Base-by-base conservation (phyloP, 2,113 vertebrate genomes). In the Marcusenius ussheri region DNA sequence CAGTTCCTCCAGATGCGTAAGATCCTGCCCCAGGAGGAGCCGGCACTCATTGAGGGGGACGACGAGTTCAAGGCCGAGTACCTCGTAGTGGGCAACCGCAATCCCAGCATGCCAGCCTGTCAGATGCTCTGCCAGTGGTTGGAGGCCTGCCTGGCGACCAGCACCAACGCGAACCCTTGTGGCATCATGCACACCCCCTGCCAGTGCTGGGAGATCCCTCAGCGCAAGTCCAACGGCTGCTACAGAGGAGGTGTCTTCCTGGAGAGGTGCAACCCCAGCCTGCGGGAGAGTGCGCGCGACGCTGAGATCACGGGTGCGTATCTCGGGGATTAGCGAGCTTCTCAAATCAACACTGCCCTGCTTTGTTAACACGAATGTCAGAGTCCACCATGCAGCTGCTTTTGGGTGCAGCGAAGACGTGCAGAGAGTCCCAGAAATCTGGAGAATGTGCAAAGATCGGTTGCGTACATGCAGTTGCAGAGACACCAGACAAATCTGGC, bases 131-230 rank as follows among this genome's bases (percentile, higher is more conserved):
- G 98, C 95, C 97, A 98, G 93, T 99, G 98, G 98, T 91, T 99
- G 92, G 97, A 98, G 0, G 95, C 97, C 2, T 99, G 98, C 90
- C 95, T 99, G 93, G 94, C 96, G 0, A 97, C 96, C 91, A 99
- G 98, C 93, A 98, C 96, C 94, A 97, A 98, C 88, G 96, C 96
- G 0, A 97, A 98, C 90, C 98, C 98, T 0, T 99, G 98, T 0
- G 98, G 98, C 91, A 99, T 99, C 94, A 99, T 99, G 98, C 98
- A 98, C 94, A 99, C 98, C 13, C 98, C 98, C 0, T 99, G 98
- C 89, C 96, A 97, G 90, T 99, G 98, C 94, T 95, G 97, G 91
- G 96, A 97, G 90, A 95, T 95, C 50, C 96, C 96, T 49, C 95
- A 94, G 3, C 97, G 97, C 93, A 98, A 95, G 88, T 96, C 96